Evolutionary conservation across 2,113 vertebrate species (phyloP).

Genomic region (Dasyurus viverrinus): DNA sequence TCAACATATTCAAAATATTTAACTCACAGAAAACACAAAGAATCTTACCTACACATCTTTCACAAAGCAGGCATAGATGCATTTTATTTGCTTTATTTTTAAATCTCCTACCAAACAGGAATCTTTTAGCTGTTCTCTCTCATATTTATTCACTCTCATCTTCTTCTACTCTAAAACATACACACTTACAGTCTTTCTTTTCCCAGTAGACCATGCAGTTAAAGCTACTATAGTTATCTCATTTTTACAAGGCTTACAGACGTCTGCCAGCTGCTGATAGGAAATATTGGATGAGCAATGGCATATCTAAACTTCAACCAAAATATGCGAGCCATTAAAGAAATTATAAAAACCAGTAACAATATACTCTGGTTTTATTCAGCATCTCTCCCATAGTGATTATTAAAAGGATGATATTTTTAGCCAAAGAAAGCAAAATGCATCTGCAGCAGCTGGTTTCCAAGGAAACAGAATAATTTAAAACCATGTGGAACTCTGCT

Average conservation of each 20-base stretch:
- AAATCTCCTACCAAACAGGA: conserved; percentile 54
- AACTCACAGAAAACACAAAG: conserved; percentile 15
- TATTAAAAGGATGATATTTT: conserved; percentile 86
- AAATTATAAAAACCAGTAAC: conserved; percentile 80
- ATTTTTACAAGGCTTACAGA: conserved; percentile 58
- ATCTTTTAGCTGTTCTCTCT: conserved; percentile 59
- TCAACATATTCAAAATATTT: conserved; percentile 27
- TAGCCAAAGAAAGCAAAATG: conserved; percentile 86
- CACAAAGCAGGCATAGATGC: conserved; percentile 9
- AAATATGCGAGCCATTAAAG: conserved; percentile 80
- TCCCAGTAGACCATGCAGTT: conserved; percentile 64
- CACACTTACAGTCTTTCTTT: not conserved
- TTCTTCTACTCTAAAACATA: not conserved
- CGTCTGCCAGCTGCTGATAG: conserved; percentile 72
- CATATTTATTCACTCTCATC: conserved; percentile 38
- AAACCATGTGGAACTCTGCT: conserved; percentile 85
- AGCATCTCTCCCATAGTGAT: conserved; percentile 80
- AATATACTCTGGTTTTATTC: conserved; percentile 78
- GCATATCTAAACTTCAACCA: conserved; percentile 73
- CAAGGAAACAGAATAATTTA: conserved; percentile 89
- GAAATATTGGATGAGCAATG: conserved; percentile 75
- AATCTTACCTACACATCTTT: not conserved
- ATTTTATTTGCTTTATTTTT: conserved; percentile 36
- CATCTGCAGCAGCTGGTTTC: conserved; percentile 87
- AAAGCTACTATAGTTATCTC: conserved; percentile 72